Evolutionary conservation across 2,888 invertebrate species (phyloP), one percentile per base, ranked within the genome.

Genomic region (Orthonychiurus folsomi): DNA sequence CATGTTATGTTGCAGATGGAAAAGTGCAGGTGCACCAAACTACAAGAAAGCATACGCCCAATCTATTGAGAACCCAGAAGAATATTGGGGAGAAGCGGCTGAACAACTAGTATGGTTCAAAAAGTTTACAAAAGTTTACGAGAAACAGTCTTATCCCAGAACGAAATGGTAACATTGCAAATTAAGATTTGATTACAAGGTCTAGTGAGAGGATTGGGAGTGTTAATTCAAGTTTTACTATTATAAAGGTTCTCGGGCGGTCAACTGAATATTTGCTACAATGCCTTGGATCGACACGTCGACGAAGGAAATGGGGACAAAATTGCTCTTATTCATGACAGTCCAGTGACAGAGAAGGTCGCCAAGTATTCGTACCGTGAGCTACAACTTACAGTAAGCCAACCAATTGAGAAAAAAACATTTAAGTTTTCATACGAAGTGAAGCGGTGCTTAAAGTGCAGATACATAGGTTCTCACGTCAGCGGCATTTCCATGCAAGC

Each of bases 231-330:
- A 21, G n/a, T 52, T 52, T 52, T 52, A n/a, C 52, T 21, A 12
- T 20, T 48, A 48, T 37, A 59, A 12, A 68, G 53, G 62, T 59
- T 59, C 37, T 21, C 48, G 74, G 96, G 93, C 3, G 91, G 91
- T 2, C 85, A 87, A 47, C 96, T 96, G 50, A 99, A 99, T 78
- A 85, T 97, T 68, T 92, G 91, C 76, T 99, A 93, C 79, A 99
- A 99, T 80, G 82, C 92, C 59, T 80, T 99, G 73, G 97, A 99
- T 79, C 84, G 90, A 67, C 90, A 93, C 78, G 86, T 99, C 60
- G 84, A 69, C 15, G 83, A 82, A 0, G 93, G 93, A 0, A 81
- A 82, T 18, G 93, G 92, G 0, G 82, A 85, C 12, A 86, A 87
- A 74, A 80, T 85, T 0, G 94, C 93, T 0, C 79, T 95, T 25